Evolutionary conservation across 2,113 vertebrate genomes (phyloP), one percentile per base, ranked within the genome.

Genomic region (Ginglymostoma cirratum): DNA sequence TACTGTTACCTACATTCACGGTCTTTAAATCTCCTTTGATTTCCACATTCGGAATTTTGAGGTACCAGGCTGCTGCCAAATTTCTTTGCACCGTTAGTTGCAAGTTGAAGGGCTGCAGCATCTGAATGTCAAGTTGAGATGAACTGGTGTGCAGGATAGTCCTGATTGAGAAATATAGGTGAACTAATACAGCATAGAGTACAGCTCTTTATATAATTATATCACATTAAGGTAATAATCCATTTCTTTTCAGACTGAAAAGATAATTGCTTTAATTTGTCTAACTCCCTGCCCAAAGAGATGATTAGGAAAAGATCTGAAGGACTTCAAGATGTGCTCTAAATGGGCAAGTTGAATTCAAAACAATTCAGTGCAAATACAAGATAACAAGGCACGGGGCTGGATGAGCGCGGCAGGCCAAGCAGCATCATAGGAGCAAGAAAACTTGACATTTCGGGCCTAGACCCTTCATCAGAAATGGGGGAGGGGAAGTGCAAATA

Each of bases 61-160:
- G 97, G 96, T 98, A 99, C 99, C 99, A 99, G 96, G 97, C 96
- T 66, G 98, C 98, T 93, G 99, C 98, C 10, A 99, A 97, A 97
- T 99, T 99, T 19, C 99, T 97, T 96, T 98, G 98, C 96, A 99
- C 97, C 17, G 97, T 97, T 21, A 99, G 97, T 96, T 98, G 98
- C 55, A 99, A 96, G 97, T 99, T 99, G 97, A 99, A 98, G n/a
- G 99, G 99, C 96, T 98, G 97, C 96, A 99, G 98, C 93, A 99
- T 98, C 96, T 98, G 97, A 45, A 98, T 97, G 96, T 99, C 98
- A 21, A 97, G 96, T 96, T 97, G 97, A 0, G 96, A 96, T 3
- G 96, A 38, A 42, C 96, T 97, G 34, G 52, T 96, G 70, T 97
- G 97, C 96, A 98, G 85, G 27, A 97, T 97, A 8, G 97, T 97